phyloP scores from a whole-genome alignment of 2,113 vertebrate genomes.

The Donacobius atricapilla region DNA sequence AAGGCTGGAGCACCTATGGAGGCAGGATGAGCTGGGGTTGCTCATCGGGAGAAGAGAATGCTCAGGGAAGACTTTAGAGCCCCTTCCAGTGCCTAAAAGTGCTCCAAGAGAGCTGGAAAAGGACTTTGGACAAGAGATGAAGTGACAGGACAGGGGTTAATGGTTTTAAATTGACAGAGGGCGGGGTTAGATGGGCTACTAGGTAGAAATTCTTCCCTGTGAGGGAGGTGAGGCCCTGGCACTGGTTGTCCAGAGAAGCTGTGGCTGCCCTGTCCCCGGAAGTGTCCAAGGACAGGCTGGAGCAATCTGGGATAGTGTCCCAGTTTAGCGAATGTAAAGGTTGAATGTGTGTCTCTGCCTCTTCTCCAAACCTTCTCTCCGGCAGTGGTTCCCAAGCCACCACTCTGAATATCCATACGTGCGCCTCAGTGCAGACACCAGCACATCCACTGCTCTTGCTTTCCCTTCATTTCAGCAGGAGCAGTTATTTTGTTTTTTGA shows the following conservation, averaged over 20 bases:
- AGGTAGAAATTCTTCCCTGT: background rate
- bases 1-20: background rate
- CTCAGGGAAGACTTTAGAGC: background rate
- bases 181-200: background rate
- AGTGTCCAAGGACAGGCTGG: background rate
- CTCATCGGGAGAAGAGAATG: background rate
- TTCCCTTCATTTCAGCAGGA: background rate
- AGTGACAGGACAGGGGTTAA: rapidly evolving
- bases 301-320: background rate
- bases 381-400: rapidly evolving
- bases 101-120: too few relatives aligned
- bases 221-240: background rate
- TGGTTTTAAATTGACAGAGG: background rate
- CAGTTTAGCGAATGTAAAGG: too few relatives aligned
- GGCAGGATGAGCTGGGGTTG: background rate
- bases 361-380: background rate
- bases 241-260: background rate
- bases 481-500: background rate
- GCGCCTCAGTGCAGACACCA: background rate
- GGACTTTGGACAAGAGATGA: background rate
- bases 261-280: background rate
- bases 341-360: background rate
- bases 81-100: background rate
- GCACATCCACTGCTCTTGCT: background rate
- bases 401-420: rapidly evolving